A percentile compares a stretch with the other conserved stretches of the same genome.
Evolutionary conservation across 2,113 vertebrate genomes (phyloP).

Genomic region (Phyllostomus hastatus): DNA sequence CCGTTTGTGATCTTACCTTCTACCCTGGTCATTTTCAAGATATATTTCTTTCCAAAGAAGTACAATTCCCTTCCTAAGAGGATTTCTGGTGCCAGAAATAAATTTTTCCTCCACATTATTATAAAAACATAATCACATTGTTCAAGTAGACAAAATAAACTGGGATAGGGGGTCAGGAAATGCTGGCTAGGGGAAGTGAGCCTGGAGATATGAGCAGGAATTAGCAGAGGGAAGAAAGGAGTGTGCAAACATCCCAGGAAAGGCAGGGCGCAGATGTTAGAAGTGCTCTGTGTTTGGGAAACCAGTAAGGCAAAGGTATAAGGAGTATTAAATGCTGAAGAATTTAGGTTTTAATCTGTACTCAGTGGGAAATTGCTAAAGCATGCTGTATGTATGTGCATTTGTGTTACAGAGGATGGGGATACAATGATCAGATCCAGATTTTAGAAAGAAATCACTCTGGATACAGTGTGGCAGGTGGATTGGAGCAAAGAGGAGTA

Average conservation of each 20-base stretch:
- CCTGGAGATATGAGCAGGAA: not conserved
- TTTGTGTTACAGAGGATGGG: not conserved
- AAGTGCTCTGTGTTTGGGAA: not conserved
- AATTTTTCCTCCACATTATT: not conserved
- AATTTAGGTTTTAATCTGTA: not conserved
- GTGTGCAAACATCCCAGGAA: not conserved
- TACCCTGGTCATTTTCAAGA: not conserved
- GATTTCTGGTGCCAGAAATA: conserved; percentile 18
- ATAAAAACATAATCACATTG: not conserved
- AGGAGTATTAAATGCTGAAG: not conserved
- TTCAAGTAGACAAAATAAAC: conserved; percentile 22
- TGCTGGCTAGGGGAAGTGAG: not conserved
- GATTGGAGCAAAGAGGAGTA: not conserved
- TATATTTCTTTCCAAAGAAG: not conserved
- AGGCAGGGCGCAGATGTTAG: not conserved
- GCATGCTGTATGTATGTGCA: not conserved
- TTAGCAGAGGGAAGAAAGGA: not conserved
- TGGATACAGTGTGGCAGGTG: not conserved
- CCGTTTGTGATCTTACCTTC: not conserved
- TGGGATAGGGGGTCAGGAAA: not conserved
- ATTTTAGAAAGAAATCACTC: not conserved
- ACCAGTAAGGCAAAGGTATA: not conserved
- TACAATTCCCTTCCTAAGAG: not conserved
- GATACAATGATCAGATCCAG: not conserved
- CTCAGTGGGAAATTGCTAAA: not conserved